Base-by-base conservation (phyloP, 2,113 vertebrate genomes). In the Bubo bubo region DNA sequence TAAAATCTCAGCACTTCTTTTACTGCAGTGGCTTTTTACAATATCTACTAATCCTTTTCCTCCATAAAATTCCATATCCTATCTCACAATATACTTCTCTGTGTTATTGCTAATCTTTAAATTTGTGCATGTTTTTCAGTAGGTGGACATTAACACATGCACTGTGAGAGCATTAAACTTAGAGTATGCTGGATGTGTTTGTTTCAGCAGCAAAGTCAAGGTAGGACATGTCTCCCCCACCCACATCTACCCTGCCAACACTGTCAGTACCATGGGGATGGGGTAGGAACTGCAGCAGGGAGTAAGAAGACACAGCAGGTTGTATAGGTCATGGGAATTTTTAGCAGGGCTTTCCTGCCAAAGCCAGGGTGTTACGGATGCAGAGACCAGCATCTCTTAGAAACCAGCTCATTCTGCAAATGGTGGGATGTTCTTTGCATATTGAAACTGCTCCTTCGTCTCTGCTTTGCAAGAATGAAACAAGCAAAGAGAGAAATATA, bases 1-100 rank as follows among this genome's bases (percentile, higher is more conserved):
- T 96, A 97, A 97, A 97, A 93, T 95, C 84, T 95, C 91, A 85
- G 91, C 93, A 89, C 73, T 93, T 96, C 86, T 83, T 87, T 85
- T 82, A 88, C 71, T 63, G 71, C 73, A 79, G 81, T 9, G 12
- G 87, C 87, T 93, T 95, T 96, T 86, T 93, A 63, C 91, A 86
- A 19, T 93, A 93, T 70, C 93, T 95, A 30, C 95, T 97, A 96
- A 96, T 97, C 96, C 89, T 91, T 94, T 95, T 83, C 71, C 80
- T 90, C 50, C 74, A 58, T 52, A 91, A 94, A 96, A 91, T 77
- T 82, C 83, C 37, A 41, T 41, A 76, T 76, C 80, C 80, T 94
- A 70, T 66, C 93, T 93, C 80, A 94, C 81, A 90, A 91, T 93
- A 87, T 76, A 80, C 90, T 94, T 94, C 30, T 20, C 96, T 93